Conservation (phyloP, 2,888 invertebrate genomes). For the Pammene aurita region DNA sequence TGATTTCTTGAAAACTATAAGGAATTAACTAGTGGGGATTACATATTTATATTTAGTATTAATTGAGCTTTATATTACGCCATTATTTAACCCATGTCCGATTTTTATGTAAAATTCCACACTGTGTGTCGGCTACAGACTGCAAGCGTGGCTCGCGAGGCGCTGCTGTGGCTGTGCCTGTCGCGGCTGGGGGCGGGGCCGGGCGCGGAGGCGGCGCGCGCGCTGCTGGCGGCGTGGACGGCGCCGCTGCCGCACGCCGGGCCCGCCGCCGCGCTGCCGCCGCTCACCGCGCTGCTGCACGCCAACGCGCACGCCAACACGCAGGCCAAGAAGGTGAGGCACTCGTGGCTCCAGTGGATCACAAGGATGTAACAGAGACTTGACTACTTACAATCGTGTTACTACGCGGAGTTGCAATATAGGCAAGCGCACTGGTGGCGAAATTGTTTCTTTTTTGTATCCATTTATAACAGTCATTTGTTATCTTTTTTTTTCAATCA, state of each 20-base stretch:
- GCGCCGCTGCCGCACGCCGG: conserved; percentile 57
- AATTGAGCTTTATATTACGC: too few relatives aligned
- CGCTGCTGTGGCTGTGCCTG: conserved; percentile 67
- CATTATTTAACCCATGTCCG: too few relatives aligned
- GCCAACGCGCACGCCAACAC: conserved; percentile 73
- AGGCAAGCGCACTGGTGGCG: too few relatives aligned
- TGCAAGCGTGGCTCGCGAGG: conserved; percentile 83
- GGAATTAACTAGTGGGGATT: too few relatives aligned
- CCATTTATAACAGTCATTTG: too few relatives aligned
- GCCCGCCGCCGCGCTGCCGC: conserved; percentile 65
- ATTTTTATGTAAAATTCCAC: too few relatives aligned
- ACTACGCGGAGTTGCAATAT: not conserved
- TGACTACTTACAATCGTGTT: too few relatives aligned
- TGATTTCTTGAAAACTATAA: too few relatives aligned
- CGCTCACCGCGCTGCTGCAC: conserved; percentile 70
- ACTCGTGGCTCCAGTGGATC: not conserved
- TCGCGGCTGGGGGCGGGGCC: conserved; percentile 49
- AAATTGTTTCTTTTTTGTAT: too few relatives aligned
- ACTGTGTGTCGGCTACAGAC: conserved; percentile 71
- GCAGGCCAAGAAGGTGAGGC: conserved; percentile 67
- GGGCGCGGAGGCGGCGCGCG: conserved; percentile 59
- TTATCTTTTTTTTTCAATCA: too few relatives aligned
- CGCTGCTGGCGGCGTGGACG: conserved; percentile 67
- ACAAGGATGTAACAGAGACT: too few relatives aligned
- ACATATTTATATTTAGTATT: too few relatives aligned